Conservation (phyloP, 92 coral and sea anemone genomes). For the Metridium senile region DNA sequence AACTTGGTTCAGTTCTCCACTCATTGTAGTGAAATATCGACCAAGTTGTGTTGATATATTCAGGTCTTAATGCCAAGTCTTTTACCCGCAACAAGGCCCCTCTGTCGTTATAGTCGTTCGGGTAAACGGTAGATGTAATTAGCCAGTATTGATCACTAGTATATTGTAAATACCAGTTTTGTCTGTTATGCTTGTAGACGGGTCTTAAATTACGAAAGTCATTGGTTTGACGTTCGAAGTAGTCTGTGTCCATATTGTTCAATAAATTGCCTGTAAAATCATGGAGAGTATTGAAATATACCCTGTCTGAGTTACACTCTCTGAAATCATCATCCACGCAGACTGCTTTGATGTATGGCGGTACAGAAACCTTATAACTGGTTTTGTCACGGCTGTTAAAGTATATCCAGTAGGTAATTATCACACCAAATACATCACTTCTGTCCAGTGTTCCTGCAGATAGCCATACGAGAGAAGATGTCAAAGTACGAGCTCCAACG, state of each 20-base stretch:
- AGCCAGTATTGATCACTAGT: constrained; percentile 55
- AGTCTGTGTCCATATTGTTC: constrained; percentile 49
- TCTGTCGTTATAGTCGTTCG: not conserved
- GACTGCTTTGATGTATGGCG: constrained; percentile 54
- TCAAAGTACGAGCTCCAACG: constrained; percentile 29
- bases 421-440: constrained; percentile 56
- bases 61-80: constrained; percentile 73
- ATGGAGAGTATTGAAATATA: constrained; percentile 56
- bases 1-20: constrained; percentile 33
- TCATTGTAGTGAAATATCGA: constrained; percentile 43
- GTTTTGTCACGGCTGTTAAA: constrained; percentile 27
- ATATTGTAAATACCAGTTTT: constrained; percentile 56
- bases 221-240: constrained; percentile 41
- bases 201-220: constrained; percentile 61
- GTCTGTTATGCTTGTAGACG: constrained; percentile 53
- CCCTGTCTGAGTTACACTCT: constrained; percentile 72
- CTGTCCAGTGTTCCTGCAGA: constrained; percentile 42
- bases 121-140: constrained; percentile 18
- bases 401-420: constrained; percentile 47
- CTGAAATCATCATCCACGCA: constrained; percentile 76
- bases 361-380: not conserved
- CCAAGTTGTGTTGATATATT: constrained; percentile 70
- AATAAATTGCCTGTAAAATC: constrained; percentile 27
- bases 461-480: constrained; percentile 47
- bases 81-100: constrained; percentile 34